Conservation (phyloP, 2,797 vertebrate species). For the Falco naumanni region DNA sequence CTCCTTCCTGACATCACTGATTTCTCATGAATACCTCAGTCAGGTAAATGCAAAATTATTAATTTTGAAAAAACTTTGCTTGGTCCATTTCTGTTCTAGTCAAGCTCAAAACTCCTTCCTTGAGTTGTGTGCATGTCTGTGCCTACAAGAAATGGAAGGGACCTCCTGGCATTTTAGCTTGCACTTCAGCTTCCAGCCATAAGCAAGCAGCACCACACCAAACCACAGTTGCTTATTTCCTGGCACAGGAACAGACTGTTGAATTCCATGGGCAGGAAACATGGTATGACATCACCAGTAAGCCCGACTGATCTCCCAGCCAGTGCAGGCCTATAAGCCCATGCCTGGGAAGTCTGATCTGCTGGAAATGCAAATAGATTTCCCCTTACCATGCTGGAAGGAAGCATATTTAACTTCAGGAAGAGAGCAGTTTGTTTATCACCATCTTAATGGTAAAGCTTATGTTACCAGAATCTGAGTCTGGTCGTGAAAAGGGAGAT, state of each 20-base stretch:
- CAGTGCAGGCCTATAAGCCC: not conserved
- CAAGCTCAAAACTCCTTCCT: not conserved
- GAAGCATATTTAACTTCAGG: not conserved
- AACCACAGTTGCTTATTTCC: not conserved
- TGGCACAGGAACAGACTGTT: not conserved
- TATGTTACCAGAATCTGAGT: rapidly evolving
- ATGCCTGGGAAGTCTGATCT: not conserved
- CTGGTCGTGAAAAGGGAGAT: not conserved
- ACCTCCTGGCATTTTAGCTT: not conserved
- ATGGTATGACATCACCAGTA: not conserved
- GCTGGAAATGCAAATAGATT: not conserved
- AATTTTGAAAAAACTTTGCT: not conserved
- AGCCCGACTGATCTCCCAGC: not conserved
- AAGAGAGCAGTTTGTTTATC: not conserved
- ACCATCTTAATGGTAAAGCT: not conserved
- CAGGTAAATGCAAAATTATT: not conserved
- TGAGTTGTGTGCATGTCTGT: rapidly evolving
- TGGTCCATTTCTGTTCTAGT: not conserved
- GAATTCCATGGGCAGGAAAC: not conserved
- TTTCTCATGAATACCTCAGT: not conserved
- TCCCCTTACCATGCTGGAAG: not conserved
- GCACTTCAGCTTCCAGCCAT: not conserved
- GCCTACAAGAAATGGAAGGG: not conserved
- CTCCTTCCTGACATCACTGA: not conserved
- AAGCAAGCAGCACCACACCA: not conserved